These are phyloP conservation scores for Leucozona laternaria DNA, from an alignment of 2,888 invertebrate genomes.

Conservation along the genomic window DNA sequence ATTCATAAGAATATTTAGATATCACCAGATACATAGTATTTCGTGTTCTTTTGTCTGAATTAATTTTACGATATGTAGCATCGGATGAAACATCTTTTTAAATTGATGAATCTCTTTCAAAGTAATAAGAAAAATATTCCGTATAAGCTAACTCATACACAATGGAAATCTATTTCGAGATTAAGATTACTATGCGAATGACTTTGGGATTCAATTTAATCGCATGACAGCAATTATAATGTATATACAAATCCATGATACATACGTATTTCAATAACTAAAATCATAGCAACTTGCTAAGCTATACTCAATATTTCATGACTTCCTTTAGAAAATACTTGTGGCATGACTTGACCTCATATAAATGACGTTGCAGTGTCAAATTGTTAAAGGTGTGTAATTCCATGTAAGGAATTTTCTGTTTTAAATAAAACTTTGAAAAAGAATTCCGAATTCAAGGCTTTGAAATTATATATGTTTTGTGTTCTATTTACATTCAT, in stretches of 20 bases:
- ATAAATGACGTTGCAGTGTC: background rate
- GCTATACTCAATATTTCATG: background rate
- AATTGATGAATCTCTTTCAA: background rate
- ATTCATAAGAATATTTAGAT: background rate
- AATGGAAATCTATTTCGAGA: background rate
- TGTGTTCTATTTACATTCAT: background rate
- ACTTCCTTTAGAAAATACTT: conserved; percentile 13
- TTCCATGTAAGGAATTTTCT: background rate
- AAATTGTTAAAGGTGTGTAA: background rate
- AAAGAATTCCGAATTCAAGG: conserved; percentile 12
- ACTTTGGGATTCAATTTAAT: background rate
- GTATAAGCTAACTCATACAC: background rate
- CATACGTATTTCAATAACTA: background rate
- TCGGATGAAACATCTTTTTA: background rate
- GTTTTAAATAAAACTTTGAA: background rate
- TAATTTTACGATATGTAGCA: background rate
- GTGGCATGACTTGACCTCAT: background rate
- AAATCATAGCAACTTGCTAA: background rate
- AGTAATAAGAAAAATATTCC: conserved; percentile 1
- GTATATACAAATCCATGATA: no score
- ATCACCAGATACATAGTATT: background rate
- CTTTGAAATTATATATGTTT: background rate
- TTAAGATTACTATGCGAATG: background rate
- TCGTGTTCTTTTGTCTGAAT: background rate
- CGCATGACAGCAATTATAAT: background rate